These are phyloP conservation scores for Rhagium mordax DNA, from an alignment of 2,888 invertebrate genomes.

Conservation along the genomic window DNA sequence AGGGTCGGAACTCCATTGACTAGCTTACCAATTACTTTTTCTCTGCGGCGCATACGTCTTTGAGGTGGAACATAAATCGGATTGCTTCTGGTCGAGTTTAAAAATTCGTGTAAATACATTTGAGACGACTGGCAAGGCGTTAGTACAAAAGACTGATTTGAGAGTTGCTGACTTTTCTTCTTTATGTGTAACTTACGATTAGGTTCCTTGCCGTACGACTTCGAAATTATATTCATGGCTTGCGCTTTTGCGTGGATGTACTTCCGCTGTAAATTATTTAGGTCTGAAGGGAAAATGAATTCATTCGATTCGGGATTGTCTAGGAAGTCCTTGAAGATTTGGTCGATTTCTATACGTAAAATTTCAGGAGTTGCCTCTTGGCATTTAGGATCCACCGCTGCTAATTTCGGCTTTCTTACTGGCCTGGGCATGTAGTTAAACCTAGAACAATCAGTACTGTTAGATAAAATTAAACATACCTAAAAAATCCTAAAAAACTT, in stretches of 20 bases:
- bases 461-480: neutral
- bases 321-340: conserved; percentile 60
- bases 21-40: conserved; percentile 53
- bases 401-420: neutral
- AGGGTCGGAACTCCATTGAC: conserved; percentile 60
- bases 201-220: conserved; percentile 83
- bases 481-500: neutral
- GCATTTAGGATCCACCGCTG: conserved; percentile 35
- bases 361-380: conserved; percentile 60
- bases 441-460: neutral
- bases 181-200: conserved; percentile 57
- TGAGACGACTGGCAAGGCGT: conserved; percentile 40
- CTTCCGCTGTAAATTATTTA: conserved; percentile 84
- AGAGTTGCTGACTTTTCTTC: conserved; percentile 51
- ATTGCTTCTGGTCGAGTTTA: neutral
- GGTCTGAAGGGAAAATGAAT: conserved; percentile 76
- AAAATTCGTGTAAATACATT: conserved; percentile 31
- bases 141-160: conserved; percentile 53
- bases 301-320: conserved; percentile 56
- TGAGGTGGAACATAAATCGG: conserved; percentile 20
- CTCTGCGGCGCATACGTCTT: conserved; percentile 20
- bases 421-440: neutral
- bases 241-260: conserved; percentile 83
- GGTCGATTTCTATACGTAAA: conserved; percentile 61
- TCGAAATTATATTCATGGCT: conserved; percentile 82